A percentile compares a stretch with the other conserved stretches of the same genome.
Conservation (phyloP, 2,888 invertebrate species). For the Selenia dentaria region DNA sequence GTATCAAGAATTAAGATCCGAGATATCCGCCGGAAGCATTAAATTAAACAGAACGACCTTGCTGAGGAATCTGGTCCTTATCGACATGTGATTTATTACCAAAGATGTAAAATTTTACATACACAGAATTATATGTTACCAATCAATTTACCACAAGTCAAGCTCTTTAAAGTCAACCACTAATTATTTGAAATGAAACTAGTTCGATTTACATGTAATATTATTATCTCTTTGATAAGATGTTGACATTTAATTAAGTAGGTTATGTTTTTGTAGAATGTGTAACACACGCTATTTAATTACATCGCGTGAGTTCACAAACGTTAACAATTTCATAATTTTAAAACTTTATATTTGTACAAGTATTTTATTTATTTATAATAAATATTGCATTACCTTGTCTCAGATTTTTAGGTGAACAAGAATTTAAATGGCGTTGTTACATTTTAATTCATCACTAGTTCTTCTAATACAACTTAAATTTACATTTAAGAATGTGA, state of each 20-base stretch:
- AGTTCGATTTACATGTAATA: background rate
- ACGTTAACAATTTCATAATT: no score
- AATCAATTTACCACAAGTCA: background rate
- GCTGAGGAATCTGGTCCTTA: constrained; percentile 40
- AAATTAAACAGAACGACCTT: constrained; percentile 50
- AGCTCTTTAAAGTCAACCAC: background rate
- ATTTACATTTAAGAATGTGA: no score
- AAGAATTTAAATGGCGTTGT: no score
- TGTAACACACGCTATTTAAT: no score
- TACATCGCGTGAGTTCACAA: no score
- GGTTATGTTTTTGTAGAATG: background rate
- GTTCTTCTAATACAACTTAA: no score
- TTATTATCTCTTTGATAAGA: background rate
- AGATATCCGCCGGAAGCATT: constrained; percentile 54
- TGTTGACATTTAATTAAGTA: background rate
- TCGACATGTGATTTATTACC: constrained; percentile 2
- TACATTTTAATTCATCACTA: no score
- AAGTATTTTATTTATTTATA: no score
- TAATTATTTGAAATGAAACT: background rate
- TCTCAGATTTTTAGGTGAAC: no score
- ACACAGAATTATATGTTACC: background rate
- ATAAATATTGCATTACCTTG: no score
- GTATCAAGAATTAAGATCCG: constrained; percentile 45
- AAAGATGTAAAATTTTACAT: background rate
- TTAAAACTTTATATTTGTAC: no score